Conservation (phyloP, 2,888 invertebrate genomes). For the Meghimatium bilineatum region DNA sequence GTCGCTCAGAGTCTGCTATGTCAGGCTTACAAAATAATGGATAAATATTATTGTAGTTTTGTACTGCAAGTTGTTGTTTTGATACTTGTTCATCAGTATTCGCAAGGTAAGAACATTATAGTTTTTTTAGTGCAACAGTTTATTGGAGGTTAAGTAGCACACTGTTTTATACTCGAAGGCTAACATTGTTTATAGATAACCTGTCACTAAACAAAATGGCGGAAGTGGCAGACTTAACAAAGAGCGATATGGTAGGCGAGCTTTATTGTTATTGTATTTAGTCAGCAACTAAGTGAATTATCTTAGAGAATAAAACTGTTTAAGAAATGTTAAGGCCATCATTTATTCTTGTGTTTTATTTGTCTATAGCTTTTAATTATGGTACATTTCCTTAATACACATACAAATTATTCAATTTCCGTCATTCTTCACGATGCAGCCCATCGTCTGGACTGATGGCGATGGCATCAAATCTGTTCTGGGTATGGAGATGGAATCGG, state of each 20-base stretch:
- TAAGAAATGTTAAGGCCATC: too few relatives aligned
- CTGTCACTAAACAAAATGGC: slow-evolving; percentile 21
- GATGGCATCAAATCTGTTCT: too few relatives aligned
- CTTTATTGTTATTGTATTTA: not conserved
- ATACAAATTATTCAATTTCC: too few relatives aligned
- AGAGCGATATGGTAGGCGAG: not conserved
- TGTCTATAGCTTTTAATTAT: too few relatives aligned
- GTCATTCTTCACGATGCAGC: too few relatives aligned
- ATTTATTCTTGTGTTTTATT: not conserved
- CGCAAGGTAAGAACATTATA: not conserved
- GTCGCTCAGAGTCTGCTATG: not conserved
- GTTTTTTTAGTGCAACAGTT: not conserved
- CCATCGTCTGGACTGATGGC: too few relatives aligned
- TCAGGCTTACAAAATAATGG: slow-evolving; percentile 15
- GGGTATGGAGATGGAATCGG: too few relatives aligned
- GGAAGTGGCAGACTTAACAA: slow-evolving; percentile 5
- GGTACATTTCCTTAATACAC: too few relatives aligned
- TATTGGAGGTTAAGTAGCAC: not conserved
- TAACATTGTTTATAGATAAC: not conserved
- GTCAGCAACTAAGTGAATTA: too few relatives aligned
- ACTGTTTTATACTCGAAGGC: not conserved
- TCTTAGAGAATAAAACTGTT: not conserved
- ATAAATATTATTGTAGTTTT: not conserved
- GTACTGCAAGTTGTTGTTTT: slow-evolving; percentile 1
- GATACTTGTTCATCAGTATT: not conserved